Evolutionary conservation across 2,113 vertebrate species (phyloP).

Genomic region (Rhabdomys dilectus): DNA sequence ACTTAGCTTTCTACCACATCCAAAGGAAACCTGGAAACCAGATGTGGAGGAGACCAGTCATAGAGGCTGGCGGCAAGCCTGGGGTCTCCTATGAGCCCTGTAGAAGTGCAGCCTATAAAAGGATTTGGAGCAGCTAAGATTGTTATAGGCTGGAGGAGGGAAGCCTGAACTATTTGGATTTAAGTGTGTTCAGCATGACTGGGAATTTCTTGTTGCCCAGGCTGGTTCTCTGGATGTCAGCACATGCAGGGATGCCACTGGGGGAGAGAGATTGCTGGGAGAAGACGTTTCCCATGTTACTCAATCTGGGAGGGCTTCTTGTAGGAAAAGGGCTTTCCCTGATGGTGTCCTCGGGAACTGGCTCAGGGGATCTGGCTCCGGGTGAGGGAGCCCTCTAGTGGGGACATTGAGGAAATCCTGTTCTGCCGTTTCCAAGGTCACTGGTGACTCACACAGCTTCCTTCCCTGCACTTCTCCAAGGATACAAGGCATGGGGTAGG

Average conservation of each 20-base stretch:
- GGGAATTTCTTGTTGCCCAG: background rate
- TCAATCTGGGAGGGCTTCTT: conserved; percentile 15
- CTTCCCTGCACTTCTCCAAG: background rate
- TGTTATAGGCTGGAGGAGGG: background rate
- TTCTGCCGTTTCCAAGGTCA: background rate
- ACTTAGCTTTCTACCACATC: background rate
- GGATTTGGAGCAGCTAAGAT: background rate
- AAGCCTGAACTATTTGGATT: background rate
- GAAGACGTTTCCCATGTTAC: background rate
- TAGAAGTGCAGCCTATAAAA: background rate
- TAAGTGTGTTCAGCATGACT: background rate
- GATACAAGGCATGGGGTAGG: background rate
- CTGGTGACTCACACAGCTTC: background rate
- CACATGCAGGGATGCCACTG: background rate
- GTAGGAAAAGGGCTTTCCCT: background rate
- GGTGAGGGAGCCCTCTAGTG: conserved; percentile 72
- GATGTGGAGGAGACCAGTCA: background rate
- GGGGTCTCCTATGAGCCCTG: background rate
- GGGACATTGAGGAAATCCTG: background rate
- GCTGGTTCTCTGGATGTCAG: background rate
- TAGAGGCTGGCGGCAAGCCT: no score
- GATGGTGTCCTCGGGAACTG: accelerated
- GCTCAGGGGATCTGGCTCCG: background rate
- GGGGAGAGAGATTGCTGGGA: background rate
- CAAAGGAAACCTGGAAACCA: background rate